A percentile compares a stretch with the other conserved stretches of the same genome.
Evolutionary conservation across 1,140 invertebrate species (phyloP).

Genomic region (Araneus ventricosus): DNA sequence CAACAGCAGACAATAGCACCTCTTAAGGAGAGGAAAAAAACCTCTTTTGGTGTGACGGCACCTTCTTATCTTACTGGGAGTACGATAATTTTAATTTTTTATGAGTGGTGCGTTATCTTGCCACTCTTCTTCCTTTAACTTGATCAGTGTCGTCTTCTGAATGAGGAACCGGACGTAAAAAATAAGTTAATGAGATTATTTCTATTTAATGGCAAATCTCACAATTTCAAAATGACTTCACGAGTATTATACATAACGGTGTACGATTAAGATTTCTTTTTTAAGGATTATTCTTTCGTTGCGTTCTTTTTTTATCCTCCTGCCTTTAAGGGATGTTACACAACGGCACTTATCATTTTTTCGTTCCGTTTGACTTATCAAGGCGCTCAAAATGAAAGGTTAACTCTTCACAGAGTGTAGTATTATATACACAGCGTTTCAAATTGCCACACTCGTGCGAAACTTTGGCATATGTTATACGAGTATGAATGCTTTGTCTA

Average conservation of each 20-base stretch:
- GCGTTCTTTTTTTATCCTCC: not conserved
- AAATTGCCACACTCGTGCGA: not conserved
- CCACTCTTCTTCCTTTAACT: slow-evolving; percentile 54
- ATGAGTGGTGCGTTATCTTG: slow-evolving; percentile 53
- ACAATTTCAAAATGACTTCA: slow-evolving; percentile 66
- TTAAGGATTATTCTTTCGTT: not conserved
- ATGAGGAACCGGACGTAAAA: slow-evolving; percentile 47
- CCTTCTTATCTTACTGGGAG: slow-evolving; percentile 58
- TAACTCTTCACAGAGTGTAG: slow-evolving; percentile 13
- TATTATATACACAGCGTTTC: not conserved
- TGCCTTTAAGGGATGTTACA: slow-evolving; percentile 12
- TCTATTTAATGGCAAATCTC: slow-evolving; percentile 68
- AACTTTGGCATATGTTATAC: not conserved
- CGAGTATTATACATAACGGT: slow-evolving; percentile 30
- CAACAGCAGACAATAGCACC: slow-evolving; percentile 41
- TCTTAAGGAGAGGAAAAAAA: slow-evolving; percentile 48
- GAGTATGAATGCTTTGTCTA: not conserved
- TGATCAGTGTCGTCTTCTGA: slow-evolving; percentile 68
- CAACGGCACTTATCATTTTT: slow-evolving; percentile 21
- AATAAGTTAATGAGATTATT: slow-evolving; percentile 73
- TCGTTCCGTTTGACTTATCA: slow-evolving; percentile 55
- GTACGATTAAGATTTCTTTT: slow-evolving; percentile 18
- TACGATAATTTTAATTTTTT: slow-evolving; percentile 67
- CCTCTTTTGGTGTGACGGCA: slow-evolving; percentile 35
- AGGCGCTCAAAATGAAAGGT: slow-evolving; percentile 13